Conservation (phyloP, 1,140 invertebrate species). For the Drosophila ambigua region DNA sequence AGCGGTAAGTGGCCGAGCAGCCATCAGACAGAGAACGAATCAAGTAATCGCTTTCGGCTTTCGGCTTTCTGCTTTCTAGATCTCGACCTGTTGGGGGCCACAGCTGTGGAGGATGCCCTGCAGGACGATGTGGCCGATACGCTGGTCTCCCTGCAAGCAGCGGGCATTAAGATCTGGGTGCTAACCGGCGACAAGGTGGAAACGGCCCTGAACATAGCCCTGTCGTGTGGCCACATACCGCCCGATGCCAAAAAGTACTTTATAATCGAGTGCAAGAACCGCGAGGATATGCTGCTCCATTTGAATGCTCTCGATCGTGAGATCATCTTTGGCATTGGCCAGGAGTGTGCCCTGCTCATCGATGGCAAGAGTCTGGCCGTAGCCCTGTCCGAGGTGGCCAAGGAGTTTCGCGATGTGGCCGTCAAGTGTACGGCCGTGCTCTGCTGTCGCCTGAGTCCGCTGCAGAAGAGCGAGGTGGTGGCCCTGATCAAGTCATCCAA, state of each 20-base stretch:
- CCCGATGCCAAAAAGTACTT: slow-evolving; percentile 86
- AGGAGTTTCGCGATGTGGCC: slow-evolving; percentile 85
- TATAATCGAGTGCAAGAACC: slow-evolving; percentile 84
- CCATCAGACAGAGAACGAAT: not conserved
- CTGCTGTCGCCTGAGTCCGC: slow-evolving; percentile 91
- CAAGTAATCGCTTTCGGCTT: not conserved
- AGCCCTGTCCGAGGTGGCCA: slow-evolving; percentile 84
- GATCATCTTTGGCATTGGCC: slow-evolving; percentile 37
- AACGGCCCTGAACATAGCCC: slow-evolving; percentile 90
- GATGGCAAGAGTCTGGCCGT: slow-evolving; percentile 87
- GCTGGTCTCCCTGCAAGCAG: slow-evolving; percentile 87
- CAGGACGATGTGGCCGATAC: slow-evolving; percentile 92
- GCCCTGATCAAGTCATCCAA: slow-evolving; percentile 87
- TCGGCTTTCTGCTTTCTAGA: slow-evolving; percentile 18
- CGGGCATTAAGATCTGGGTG: slow-evolving; percentile 91
- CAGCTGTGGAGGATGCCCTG: slow-evolving; percentile 92
- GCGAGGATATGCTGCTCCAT: slow-evolving; percentile 63
- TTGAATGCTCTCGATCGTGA: slow-evolving; percentile 62
- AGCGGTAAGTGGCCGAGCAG: slow-evolving; percentile 51
- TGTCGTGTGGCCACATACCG: slow-evolving; percentile 90
- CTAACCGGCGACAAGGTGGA: slow-evolving; percentile 92
- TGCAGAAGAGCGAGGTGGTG: slow-evolving; percentile 91
- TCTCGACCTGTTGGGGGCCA: slow-evolving; percentile 90
- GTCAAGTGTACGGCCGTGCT: slow-evolving; percentile 88
- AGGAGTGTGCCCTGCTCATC: slow-evolving; percentile 85